Base-by-base conservation (phyloP, 2,797 vertebrate species). In the Hafferia zeledoni region DNA sequence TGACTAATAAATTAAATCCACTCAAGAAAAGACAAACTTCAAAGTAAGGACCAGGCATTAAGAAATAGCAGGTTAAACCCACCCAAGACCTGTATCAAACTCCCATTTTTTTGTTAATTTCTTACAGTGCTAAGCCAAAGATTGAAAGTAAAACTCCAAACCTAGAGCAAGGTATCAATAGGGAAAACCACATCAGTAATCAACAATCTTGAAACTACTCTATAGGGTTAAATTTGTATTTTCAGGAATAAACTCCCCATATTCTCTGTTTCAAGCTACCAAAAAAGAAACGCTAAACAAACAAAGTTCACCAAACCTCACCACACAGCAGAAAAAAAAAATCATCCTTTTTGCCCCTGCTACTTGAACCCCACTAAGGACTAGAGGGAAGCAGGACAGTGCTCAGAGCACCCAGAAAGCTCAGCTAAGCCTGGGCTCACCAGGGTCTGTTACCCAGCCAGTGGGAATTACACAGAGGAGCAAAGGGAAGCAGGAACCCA, bases 1-100 rank as follows among this genome's bases (percentile, higher is more conserved):
- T 85, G 64, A 49, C 59, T 57, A 57, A 81, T 72, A 55, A 76
- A n/a, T 65, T 56, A 77, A 67, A 75, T 75, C 50, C 71, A 61
- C 59, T 87, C 39, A 68, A 80, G 61, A 72, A 87, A 93, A 89
- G 50, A 93, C 49, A 47, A 95, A 35, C 64, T 64, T 91, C 27
- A 85, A 90, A 56, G 31, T 83, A 65, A 83, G 33, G 41, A 46
- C 22, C 1, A 1, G 27, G 28, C 49, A 18, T 50, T 74, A 56
- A 63, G 69, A 87, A 83, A 72, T 0, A 83, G 3, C 6, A 39
- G 37, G 47, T 30, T 64, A 31, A 64, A 53, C 7, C 6, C 67
- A 68, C 41, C 52, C 60, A 20, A 56, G 37, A 72, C 22, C 17
- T 72, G 53, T 2, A 65, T 43, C 12, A 61, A 47, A 20, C 17